Conservation (phyloP, 2,113 vertebrate genomes). For the Zosterops hypoxanthus region DNA sequence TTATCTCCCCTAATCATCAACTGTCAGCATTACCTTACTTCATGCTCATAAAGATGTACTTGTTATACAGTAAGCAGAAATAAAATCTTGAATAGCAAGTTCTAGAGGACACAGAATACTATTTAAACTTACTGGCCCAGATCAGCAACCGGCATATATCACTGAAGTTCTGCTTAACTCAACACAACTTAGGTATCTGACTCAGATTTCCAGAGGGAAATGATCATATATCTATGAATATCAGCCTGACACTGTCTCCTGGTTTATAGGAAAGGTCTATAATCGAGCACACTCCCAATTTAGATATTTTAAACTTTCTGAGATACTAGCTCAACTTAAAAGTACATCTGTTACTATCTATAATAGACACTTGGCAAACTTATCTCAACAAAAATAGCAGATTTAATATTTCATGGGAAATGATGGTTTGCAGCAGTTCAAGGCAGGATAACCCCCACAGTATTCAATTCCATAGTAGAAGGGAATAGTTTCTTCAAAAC, state of each 20-base stretch:
- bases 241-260: neutral
- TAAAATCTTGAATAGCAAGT: neutral
- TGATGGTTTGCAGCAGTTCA: neutral
- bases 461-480: neutral
- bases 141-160: neutral
- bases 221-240: neutral
- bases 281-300: constrained; percentile 11
- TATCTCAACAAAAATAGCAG: constrained; percentile 8
- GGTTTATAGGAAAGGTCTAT: neutral
- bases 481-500: neutral
- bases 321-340: constrained; percentile 2
- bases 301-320: constrained; percentile 22
- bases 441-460: neutral
- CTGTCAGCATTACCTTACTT: neutral
- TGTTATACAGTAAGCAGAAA: neutral
- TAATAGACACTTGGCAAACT: neutral
- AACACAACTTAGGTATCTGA: neutral
- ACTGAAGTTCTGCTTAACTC: neutral
- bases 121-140: neutral
- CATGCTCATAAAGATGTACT: neutral
- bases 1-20: neutral
- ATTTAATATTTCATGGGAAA: constrained; percentile 6
- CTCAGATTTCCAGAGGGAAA: constrained; percentile 38
- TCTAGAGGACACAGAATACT: neutral
- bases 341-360: neutral